Conservation (phyloP, 2,888 invertebrate species). For the Agapostemon virescens region DNA sequence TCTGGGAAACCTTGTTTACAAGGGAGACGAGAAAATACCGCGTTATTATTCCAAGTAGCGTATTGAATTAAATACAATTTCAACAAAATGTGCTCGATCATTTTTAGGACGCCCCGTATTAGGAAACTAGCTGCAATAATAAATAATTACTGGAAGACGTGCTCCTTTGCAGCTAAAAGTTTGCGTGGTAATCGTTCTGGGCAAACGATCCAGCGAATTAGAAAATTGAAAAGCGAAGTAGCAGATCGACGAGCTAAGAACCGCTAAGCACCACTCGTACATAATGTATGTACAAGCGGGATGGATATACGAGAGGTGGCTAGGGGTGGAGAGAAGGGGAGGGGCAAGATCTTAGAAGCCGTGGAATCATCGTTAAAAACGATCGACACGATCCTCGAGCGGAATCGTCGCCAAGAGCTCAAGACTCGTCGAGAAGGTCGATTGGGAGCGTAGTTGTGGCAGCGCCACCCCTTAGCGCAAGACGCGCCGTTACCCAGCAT, state of each 20-base stretch:
- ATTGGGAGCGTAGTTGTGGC: slow-evolving; percentile 38
- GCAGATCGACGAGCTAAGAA: background rate
- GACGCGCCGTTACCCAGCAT: slow-evolving; percentile 69
- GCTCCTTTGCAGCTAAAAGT: background rate
- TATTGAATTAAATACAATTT: no score
- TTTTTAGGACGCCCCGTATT: background rate
- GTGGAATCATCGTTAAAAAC: background rate
- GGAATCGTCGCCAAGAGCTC: slow-evolving; percentile 67
- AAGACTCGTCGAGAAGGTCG: slow-evolving; percentile 57
- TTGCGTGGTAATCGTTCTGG: background rate
- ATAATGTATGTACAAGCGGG: background rate
- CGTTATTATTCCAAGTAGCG: no score
- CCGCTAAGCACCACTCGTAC: background rate
- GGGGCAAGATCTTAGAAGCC: background rate
- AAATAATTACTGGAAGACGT: background rate
- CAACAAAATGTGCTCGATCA: no score
- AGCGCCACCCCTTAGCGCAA: slow-evolving; percentile 43
- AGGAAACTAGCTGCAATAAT: background rate
- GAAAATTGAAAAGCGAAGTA: background rate
- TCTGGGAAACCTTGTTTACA: no score
- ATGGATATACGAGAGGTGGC: background rate
- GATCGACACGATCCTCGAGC: slow-evolving; percentile 22
- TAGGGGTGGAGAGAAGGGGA: background rate
- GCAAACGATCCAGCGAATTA: background rate
- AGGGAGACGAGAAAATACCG: no score